Conservation (phyloP, 2,797 vertebrate species). For the Babyrousa celebensis region DNA sequence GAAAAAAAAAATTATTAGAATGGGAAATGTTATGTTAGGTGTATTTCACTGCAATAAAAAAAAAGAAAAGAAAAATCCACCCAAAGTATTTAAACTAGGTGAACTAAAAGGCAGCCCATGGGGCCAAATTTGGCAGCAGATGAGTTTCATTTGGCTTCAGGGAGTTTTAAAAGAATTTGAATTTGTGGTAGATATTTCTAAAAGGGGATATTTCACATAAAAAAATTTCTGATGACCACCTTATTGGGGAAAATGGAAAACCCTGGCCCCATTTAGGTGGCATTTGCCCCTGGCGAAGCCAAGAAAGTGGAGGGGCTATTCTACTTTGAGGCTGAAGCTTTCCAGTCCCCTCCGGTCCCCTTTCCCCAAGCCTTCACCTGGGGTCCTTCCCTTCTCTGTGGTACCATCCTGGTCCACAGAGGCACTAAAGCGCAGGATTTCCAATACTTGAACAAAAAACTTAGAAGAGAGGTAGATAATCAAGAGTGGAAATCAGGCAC, state of each 20-base stretch:
- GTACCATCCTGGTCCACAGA: accelerated
- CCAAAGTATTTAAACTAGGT: not conserved
- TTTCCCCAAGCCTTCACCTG: not conserved
- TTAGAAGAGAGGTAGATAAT: not conserved
- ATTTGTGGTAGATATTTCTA: not conserved
- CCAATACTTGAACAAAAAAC: not conserved
- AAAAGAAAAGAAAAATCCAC: not conserved
- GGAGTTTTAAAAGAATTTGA: constrained; percentile 18
- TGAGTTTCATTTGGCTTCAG: not conserved
- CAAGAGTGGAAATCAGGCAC: not conserved
- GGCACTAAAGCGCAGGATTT: too few relatives aligned
- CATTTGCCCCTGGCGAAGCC: not conserved
- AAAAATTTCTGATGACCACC: not conserved
- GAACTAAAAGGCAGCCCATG: not conserved
- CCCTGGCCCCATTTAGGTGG: not conserved
- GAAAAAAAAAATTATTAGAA: not conserved
- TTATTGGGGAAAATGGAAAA: not conserved
- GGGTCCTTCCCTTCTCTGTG: not conserved
- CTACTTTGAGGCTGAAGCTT: not conserved
- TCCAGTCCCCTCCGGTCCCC: not conserved
- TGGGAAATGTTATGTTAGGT: not conserved
- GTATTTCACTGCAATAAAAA: constrained; percentile 33
- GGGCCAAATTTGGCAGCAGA: not conserved
- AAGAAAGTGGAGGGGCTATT: accelerated
- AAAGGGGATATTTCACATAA: not conserved